A percentile compares a stretch with the other conserved stretches of the same genome.
Evolutionary conservation across 1,140 invertebrate species (phyloP).

Genomic region (Chironomus striatipennis): DNA sequence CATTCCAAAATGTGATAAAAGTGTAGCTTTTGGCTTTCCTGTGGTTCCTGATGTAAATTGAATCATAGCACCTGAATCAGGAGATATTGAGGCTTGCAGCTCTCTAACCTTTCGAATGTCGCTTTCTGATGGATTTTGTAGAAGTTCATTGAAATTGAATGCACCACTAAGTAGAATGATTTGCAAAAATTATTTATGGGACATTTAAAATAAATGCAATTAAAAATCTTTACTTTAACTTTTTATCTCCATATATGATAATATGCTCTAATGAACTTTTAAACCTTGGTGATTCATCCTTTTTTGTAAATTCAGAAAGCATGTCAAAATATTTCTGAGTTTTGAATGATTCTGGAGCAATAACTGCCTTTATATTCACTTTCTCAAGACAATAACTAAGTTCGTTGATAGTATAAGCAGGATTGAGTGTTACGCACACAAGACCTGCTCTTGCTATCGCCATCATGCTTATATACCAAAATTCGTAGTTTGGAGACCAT

Average conservation of each 20-base stretch:
- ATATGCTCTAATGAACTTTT: conserved; percentile 46
- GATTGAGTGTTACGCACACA: conserved; percentile 77
- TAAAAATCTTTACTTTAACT: conserved; percentile 34
- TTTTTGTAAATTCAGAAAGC: conserved; percentile 36
- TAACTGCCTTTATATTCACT: conserved; percentile 61
- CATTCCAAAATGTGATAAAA: conserved; percentile 65
- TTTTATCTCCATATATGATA: conserved; percentile 44
- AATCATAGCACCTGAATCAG: conserved; percentile 63
- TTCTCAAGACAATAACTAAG: conserved; percentile 72
- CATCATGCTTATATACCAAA: conserved; percentile 73
- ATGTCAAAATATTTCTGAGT: conserved; percentile 64
- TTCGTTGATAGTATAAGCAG: conserved; percentile 67
- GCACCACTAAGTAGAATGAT: conserved; percentile 41
- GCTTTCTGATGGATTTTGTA: conserved; percentile 36
- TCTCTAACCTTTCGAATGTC: conserved; percentile 35
- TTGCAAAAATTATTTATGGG: background rate
- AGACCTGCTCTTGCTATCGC: conserved; percentile 75
- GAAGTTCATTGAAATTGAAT: conserved; percentile 49
- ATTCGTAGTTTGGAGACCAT: conserved; percentile 77
- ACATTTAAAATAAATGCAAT: too few species aligned
- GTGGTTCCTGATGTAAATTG: conserved; percentile 80
- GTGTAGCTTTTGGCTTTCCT: conserved; percentile 73
- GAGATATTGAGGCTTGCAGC: conserved; percentile 33
- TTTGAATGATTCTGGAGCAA: conserved; percentile 57
- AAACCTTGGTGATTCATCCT: too few species aligned